Evolutionary conservation across 2,888 invertebrate genomes (phyloP).

Genomic region (Pegoplata infirma): DNA sequence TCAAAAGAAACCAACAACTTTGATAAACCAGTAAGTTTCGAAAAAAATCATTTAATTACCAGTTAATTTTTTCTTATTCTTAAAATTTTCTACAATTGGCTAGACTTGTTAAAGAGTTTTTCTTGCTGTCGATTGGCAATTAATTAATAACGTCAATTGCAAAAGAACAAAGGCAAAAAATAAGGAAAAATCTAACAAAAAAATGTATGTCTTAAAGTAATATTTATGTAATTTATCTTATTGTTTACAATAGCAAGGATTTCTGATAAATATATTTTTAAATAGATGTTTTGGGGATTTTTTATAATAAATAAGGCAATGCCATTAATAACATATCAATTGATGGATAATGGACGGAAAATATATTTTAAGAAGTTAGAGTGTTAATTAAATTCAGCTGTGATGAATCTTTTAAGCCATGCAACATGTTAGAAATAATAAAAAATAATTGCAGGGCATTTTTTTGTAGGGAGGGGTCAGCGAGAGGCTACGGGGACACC

Average conservation of each 20-base stretch:
- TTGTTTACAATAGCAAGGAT: conserved; percentile 18
- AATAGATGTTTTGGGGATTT: too few relatives aligned
- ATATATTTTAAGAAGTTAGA: too few relatives aligned
- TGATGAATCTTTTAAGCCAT: too few relatives aligned
- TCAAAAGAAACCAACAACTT: conserved; percentile 8
- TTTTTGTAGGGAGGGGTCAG: too few relatives aligned
- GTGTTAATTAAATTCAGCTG: too few relatives aligned
- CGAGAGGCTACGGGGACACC: too few relatives aligned
- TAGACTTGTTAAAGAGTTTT: conserved; percentile 51
- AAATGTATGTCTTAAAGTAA: conserved; percentile 55
- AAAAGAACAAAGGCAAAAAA: conserved; percentile 48
- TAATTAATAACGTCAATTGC: conserved; percentile 78
- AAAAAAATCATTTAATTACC: conserved; percentile 43
- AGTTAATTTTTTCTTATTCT: conserved; percentile 2
- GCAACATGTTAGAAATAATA: too few relatives aligned
- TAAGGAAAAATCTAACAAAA: neutral
- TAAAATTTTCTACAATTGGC: conserved; percentile 42
- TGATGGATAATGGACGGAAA: too few relatives aligned
- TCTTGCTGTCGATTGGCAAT: conserved; percentile 72
- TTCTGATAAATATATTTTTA: too few relatives aligned
- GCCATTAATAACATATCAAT: too few relatives aligned
- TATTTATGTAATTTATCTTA: conserved; percentile 60
- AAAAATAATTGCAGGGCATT: too few relatives aligned
- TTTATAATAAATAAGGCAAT: too few relatives aligned
- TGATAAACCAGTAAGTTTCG: conserved; percentile 48